Evolutionary conservation across 2,113 vertebrate genomes (phyloP).

Genomic region (Megaceryle torquata): DNA sequence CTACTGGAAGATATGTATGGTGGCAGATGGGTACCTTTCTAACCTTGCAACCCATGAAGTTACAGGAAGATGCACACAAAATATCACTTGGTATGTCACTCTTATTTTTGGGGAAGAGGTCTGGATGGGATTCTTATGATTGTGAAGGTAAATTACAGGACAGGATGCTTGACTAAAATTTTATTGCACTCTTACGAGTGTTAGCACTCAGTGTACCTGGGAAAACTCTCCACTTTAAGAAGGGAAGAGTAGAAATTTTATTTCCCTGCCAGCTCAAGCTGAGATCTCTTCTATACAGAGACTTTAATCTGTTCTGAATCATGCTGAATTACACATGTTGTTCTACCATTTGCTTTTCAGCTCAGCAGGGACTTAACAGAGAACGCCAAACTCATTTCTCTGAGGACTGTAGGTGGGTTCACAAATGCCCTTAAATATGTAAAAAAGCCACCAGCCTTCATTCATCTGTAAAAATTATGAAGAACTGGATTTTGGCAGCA

Average conservation of each 20-base stretch:
- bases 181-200: background rate
- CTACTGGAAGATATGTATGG: background rate
- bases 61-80: background rate
- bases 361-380: background rate
- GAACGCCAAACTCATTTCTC: background rate
- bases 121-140: background rate
- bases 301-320: conserved; percentile 43
- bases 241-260: background rate
- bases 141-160: conserved; percentile 15
- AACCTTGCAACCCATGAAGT: background rate
- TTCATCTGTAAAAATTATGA: background rate
- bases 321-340: conserved; percentile 6
- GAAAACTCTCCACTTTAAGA: background rate
- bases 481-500: background rate
- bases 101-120: background rate
- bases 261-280: background rate
- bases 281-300: background rate
- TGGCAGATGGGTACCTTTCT: background rate
- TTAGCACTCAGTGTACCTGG: background rate
- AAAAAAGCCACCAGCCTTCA: background rate
- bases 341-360: conserved; percentile 30
- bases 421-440: background rate
- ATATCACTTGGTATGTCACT: background rate
- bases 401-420: background rate
- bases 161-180: background rate